These are phyloP conservation scores for Calosoma granatense DNA, from an alignment of 1,140 invertebrate species.

Conservation along the genomic window DNA sequence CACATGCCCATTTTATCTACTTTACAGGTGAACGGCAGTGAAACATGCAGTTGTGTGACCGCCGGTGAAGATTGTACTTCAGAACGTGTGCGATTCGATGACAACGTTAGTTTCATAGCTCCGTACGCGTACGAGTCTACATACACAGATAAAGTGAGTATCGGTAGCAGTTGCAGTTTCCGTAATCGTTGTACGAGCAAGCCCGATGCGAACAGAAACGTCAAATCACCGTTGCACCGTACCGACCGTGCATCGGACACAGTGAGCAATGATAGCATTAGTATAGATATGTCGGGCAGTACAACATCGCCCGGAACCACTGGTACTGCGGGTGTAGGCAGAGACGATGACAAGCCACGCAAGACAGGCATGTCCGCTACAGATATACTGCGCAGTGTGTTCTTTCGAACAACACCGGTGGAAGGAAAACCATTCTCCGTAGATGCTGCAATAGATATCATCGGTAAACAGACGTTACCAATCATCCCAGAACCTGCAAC, in stretches of 20 bases:
- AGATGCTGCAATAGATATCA: too few relatives aligned
- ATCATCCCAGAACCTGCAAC: too few relatives aligned
- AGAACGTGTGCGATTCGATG: conserved; percentile 46
- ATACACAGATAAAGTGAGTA: conserved; percentile 23
- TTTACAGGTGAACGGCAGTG: conserved; percentile 27
- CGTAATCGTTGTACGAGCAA: conserved; percentile 18
- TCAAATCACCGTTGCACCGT: conserved; percentile 8
- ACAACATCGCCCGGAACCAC: not conserved
- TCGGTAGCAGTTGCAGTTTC: conserved; percentile 32
- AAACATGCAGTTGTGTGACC: conserved; percentile 29
- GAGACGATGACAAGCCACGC: conserved; percentile 21
- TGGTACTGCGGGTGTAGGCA: not conserved
- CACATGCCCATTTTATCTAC: not conserved
- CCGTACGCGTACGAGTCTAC: conserved; percentile 17
- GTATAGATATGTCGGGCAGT: conserved; percentile 23
- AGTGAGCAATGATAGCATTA: conserved; percentile 29
- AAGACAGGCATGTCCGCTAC: conserved; percentile 25
- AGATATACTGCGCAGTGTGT: conserved; percentile 28
- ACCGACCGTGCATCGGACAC: conserved; percentile 21
- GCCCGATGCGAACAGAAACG: not conserved
- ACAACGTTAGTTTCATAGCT: conserved; percentile 37
- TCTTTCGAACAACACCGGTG: conserved; percentile 24
- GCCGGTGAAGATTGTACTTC: conserved; percentile 47
- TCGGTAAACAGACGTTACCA: too few relatives aligned
- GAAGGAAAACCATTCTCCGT: too few relatives aligned